These are phyloP conservation scores for Caenorhabditis sp. DNA, from an alignment of 2,888 invertebrate species.

Conservation along the genomic window DNA sequence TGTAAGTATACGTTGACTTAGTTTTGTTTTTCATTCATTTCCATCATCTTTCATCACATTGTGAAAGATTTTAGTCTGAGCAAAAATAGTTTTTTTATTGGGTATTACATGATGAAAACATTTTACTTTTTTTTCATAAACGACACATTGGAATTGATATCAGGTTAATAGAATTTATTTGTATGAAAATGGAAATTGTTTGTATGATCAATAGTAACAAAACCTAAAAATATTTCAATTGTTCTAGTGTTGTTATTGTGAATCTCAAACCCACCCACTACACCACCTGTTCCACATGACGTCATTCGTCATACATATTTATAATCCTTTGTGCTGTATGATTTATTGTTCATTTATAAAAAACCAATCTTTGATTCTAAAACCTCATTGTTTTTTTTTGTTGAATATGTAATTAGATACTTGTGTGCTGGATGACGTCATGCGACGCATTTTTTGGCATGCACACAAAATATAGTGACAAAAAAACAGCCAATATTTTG, in stretches of 20 bases:
- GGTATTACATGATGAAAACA: too few species aligned
- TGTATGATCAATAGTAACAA: too few species aligned
- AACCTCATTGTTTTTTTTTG: background rate
- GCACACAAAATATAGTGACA: background rate
- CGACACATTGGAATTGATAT: too few species aligned
- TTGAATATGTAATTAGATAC: background rate
- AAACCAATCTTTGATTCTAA: too few species aligned
- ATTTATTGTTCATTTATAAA: too few species aligned
- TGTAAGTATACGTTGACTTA: background rate
- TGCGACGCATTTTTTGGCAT: background rate
- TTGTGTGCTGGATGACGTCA: background rate
- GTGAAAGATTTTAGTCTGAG: background rate
- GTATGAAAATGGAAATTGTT: too few species aligned
- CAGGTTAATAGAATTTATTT: too few species aligned
- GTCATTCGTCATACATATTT: background rate
- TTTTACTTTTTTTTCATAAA: too few species aligned
- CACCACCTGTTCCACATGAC: background rate
- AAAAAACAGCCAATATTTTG: background rate
- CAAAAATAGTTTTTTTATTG: background rate
- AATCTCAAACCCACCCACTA: background rate
- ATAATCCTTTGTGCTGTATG: too few species aligned
- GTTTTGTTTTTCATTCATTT: background rate
- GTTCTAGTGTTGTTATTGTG: background rate
- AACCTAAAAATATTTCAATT: slow-evolving; percentile 1
- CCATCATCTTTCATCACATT: background rate